Conservation (phyloP, 2,888 invertebrate species). For the Zaprionus obscuricornis region DNA sequence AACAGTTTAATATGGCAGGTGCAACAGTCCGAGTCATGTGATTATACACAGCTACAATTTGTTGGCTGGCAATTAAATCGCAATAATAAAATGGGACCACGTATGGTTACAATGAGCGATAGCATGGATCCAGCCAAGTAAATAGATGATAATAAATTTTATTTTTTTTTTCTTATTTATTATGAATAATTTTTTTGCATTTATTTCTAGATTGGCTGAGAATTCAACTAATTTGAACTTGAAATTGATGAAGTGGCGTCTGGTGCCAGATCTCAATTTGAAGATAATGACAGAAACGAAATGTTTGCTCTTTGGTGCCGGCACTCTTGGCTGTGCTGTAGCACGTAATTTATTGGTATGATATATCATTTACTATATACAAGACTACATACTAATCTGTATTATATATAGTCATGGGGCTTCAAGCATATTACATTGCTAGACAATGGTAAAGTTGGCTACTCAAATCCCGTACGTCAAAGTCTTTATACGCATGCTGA, state of each 20-base stretch:
- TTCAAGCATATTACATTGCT: constrained; percentile 94
- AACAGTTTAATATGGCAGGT: constrained; percentile 85
- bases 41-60: constrained; percentile 84
- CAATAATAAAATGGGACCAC: constrained; percentile 92
- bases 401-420: constrained; percentile 99
- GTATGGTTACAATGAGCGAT: constrained; percentile 92
- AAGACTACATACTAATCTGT: accelerated
- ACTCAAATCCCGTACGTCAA: constrained; percentile 98
- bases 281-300: constrained; percentile 89
- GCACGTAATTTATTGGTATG: constrained; percentile 92
- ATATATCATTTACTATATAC: too few species aligned
- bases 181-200: neutral
- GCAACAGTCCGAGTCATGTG: constrained; percentile 82
- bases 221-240: constrained; percentile 95
- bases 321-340: constrained; percentile 97
- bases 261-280: constrained; percentile 94
- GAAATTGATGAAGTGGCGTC: constrained; percentile 98
- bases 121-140: constrained; percentile 95
- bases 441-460: constrained; percentile 95
- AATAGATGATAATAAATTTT: constrained; percentile 1
- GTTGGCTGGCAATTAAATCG: constrained; percentile 98
- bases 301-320: constrained; percentile 96
- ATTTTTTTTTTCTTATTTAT: constrained; percentile 2
- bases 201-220: constrained; percentile 92
- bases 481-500: constrained; percentile 93